Conservation (phyloP, 2,888 invertebrate genomes). For the Drosophila falleni region DNA sequence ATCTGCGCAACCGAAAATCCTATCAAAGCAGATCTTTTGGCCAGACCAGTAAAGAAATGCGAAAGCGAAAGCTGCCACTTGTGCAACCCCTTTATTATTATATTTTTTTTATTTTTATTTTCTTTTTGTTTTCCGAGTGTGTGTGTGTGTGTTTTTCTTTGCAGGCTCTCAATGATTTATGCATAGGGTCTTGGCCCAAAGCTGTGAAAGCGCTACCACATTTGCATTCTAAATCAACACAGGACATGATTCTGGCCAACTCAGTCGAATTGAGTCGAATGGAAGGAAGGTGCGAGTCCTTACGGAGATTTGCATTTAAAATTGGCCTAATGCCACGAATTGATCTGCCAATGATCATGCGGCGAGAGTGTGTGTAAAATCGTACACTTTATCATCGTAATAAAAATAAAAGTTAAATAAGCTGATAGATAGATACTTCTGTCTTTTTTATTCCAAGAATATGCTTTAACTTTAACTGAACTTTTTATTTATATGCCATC, state of each 20-base stretch:
- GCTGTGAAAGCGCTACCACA: slow-evolving; percentile 53
- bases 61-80: slow-evolving; percentile 74
- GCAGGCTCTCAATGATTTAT: slow-evolving; percentile 66
- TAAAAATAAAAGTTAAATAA: background rate
- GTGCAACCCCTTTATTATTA: slow-evolving; percentile 65
- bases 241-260: slow-evolving; percentile 16
- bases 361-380: slow-evolving; percentile 1
- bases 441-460: no score
- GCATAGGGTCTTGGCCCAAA: slow-evolving; percentile 57
- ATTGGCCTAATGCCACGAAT: slow-evolving; percentile 42
- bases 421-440: no score
- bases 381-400: background rate
- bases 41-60: background rate
- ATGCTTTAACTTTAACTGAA: no score
- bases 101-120: slow-evolving; percentile 22
- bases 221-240: slow-evolving; percentile 64
- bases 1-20: slow-evolving; percentile 57
- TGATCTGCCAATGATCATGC: slow-evolving; percentile 23
- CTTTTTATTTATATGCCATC: no score
- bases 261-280: background rate
- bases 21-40: slow-evolving; percentile 36
- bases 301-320: slow-evolving; percentile 45
- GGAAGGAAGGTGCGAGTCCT: slow-evolving; percentile 17
- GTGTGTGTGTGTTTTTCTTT: slow-evolving; percentile 15
- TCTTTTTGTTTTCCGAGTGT: slow-evolving; percentile 10